Percentiles rank a stretch among this genome's conserved stretches.
These are phyloP conservation scores for Microhierax caerulescens DNA, from an alignment of 2,797 vertebrate species.

Conservation along the genomic window DNA sequence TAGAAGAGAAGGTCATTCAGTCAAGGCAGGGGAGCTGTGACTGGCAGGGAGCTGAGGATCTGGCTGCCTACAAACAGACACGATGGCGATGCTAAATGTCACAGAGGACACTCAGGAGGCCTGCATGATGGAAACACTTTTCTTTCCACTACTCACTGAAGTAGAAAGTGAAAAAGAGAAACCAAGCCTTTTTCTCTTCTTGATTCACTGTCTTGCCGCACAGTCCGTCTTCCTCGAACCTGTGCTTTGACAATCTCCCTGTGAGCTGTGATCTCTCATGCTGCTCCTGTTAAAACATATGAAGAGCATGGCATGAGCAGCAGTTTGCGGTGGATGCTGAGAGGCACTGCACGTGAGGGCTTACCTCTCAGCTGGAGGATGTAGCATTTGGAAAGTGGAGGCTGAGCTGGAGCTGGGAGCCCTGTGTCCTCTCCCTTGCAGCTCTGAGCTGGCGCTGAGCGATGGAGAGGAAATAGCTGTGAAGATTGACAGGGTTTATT, in stretches of 20 bases:
- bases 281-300: not conserved
- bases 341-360: rapidly evolving
- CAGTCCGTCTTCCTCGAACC: not conserved
- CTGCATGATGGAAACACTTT: not conserved
- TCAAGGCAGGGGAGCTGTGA: not conserved
- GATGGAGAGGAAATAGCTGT: constrained; percentile 20
- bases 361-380: not conserved
- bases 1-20: constrained; percentile 1
- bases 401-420: not conserved
- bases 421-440: not conserved
- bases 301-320: not conserved
- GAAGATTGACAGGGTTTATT: not conserved
- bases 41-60: not conserved
- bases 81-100: not conserved
- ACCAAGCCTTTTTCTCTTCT: not conserved
- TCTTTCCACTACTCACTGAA: not conserved
- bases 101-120: not conserved
- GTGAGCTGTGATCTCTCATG: not conserved
- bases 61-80: not conserved
- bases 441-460: not conserved
- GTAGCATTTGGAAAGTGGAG: not conserved
- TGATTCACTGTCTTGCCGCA: not conserved
- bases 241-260: not conserved
- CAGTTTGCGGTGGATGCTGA: not conserved
- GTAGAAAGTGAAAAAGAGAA: constrained; percentile 29